phyloP scores from a whole-genome alignment of 2,113 vertebrate genomes.

The Hemicordylus capensis region DNA sequence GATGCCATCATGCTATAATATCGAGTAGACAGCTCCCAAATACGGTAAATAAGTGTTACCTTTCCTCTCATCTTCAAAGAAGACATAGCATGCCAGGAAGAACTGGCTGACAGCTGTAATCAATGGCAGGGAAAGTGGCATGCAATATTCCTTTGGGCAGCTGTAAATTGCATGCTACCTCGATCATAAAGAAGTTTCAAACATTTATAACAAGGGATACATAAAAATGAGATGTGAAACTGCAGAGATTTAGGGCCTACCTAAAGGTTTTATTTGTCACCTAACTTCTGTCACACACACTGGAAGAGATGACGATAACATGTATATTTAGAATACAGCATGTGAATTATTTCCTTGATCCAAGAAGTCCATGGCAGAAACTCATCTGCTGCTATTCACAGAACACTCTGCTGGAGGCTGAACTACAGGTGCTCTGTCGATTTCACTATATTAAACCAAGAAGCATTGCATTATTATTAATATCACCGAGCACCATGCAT shows the following conservation, averaged over 20 bases:
- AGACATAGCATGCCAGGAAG: neutral
- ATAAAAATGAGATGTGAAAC: conserved; percentile 23
- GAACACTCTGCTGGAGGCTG: conserved; percentile 40
- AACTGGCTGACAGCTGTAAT: conserved; percentile 14
- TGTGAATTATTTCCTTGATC: conserved; percentile 50
- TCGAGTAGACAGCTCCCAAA: neutral
- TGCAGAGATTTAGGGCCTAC: neutral
- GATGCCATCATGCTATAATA: neutral
- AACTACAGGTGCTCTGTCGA: conserved; percentile 52
- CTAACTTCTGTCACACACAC: neutral
- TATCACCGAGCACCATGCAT: conserved; percentile 60
- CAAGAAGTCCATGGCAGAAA: conserved; percentile 38
- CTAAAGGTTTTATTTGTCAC: conserved; percentile 34
- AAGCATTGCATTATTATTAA: conserved; percentile 64
- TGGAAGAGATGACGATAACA: conserved; percentile 23
- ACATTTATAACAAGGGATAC: neutral
- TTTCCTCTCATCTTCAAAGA: neutral
- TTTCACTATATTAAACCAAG: conserved; percentile 57
- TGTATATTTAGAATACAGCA: neutral
- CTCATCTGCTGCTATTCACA: conserved; percentile 41
- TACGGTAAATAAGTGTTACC: neutral
- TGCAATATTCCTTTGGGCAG: conserved; percentile 2
- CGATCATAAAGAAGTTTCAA: conserved; percentile 33
- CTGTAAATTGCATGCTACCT: neutral
- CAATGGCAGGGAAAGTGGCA: neutral